Conservation (phyloP, 2,797 vertebrate genomes). For the Enteromius unitaeniatus region DNA sequence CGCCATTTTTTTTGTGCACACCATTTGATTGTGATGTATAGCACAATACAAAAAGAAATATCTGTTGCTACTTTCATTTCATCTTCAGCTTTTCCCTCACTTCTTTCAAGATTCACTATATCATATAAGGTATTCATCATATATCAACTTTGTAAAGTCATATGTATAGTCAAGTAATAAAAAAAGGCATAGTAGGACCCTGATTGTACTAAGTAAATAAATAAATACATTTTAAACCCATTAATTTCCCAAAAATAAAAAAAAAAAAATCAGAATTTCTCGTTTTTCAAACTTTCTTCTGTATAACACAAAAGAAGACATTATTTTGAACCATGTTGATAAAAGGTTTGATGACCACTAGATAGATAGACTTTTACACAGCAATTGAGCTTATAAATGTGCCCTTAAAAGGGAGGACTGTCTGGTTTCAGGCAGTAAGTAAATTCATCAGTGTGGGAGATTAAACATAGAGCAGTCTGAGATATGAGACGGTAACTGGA, state of each 20-base stretch:
- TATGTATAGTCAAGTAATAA: neutral
- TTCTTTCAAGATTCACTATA: neutral
- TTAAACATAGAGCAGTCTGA: constrained; percentile 21
- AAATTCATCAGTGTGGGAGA: constrained; percentile 35
- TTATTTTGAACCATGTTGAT: neutral
- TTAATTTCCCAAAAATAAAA: neutral
- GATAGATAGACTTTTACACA: neutral
- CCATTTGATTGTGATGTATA: neutral
- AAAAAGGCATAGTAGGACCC: neutral
- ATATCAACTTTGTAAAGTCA: neutral
- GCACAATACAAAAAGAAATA: neutral
- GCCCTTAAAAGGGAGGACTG: constrained; percentile 28
- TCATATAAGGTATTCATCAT: neutral
- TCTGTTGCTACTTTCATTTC: neutral
- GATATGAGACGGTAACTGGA: neutral
- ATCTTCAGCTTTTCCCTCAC: neutral
- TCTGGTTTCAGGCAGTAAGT: constrained; percentile 1
- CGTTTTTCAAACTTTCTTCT: neutral
- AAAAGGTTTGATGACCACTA: neutral
- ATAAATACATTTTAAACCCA: neutral
- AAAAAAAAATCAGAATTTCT: neutral
- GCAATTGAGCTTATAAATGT: constrained; percentile 4
- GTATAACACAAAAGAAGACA: neutral
- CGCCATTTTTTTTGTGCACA: neutral
- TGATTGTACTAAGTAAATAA: neutral